These are phyloP conservation scores for Cyclina sinensis DNA, from an alignment of 1,140 invertebrate species.

Conservation along the genomic window DNA sequence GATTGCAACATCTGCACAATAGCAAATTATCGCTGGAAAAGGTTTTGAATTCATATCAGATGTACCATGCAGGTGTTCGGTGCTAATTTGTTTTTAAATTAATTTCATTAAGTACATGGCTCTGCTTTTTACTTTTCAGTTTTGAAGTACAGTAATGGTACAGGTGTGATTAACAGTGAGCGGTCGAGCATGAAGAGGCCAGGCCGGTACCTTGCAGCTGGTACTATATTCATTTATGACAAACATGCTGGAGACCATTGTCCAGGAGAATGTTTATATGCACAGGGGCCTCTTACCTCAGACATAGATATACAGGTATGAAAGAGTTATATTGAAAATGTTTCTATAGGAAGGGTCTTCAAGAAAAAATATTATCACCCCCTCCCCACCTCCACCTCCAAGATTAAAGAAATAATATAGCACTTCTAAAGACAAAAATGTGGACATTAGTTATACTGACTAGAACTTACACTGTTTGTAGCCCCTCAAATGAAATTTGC, in stretches of 20 bases:
- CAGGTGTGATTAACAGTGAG: constrained; percentile 71
- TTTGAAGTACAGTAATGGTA: constrained; percentile 69
- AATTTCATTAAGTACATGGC: background rate
- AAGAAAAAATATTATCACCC: too few species aligned
- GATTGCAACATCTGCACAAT: constrained; percentile 15
- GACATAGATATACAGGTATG: constrained; percentile 78
- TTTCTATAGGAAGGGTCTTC: too few species aligned
- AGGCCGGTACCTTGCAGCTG: constrained; percentile 70
- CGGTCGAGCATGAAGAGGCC: constrained; percentile 45
- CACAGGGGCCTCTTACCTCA: constrained; percentile 75
- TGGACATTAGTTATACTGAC: too few species aligned
- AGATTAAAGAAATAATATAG: too few species aligned
- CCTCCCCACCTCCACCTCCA: too few species aligned
- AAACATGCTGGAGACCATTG: constrained; percentile 68
- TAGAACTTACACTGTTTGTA: too few species aligned
- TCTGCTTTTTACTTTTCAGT: constrained; percentile 51
- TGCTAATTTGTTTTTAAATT: background rate
- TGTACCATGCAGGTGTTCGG: background rate
- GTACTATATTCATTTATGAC: constrained; percentile 77
- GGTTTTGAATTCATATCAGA: background rate
- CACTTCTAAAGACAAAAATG: too few species aligned
- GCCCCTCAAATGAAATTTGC: too few species aligned
- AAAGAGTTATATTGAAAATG: background rate
- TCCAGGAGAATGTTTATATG: constrained; percentile 78
- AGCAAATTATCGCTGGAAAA: too few species aligned